Evolutionary conservation across 2,113 vertebrate species (phyloP), one percentile per base, ranked within the genome.

Genomic region (Anthoscopus minutus): DNA sequence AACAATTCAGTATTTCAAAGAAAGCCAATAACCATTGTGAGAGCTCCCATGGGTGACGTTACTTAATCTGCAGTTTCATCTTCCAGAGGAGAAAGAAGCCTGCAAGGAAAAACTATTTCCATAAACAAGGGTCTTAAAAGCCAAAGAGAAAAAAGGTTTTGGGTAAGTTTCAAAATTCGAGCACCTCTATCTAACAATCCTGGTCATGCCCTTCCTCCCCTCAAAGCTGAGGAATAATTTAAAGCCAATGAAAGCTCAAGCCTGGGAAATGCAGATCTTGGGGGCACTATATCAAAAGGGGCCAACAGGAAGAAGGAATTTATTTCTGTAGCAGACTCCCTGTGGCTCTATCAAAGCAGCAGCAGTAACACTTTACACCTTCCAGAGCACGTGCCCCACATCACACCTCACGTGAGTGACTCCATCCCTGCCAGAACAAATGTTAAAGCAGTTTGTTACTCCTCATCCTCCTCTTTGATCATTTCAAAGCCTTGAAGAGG

Each of bases 1-100:
- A 85, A 86, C 89, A 93, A 73, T 83, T 91, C 66, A 21, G 62
- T 79, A 82, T 81, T 95, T 93, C 90, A 93, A 66, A 92, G 54
- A 65, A 91, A 94, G 91, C 42, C 3, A 40, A 94, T 69, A 93
- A 78, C 77, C 74, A 82, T 65, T 74, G 53, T 2, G 3, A 82
- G 82, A 91, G 67, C 71, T 91, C 94, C 85, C 81, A 40, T 7
- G 40, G 71, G 83, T 62, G 85, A 79, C 33, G 0, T 91, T 76
- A 88, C 50, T 89, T 92, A 93, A 93, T 94, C 74, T 24, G 45
- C 45, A 94, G 56, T 65, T 92, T 87, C 78, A 71, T 88, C 72
- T 89, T 94, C 60, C 6, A 6, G 48, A 84, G 60, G 28, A 72
- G 86, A 88, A 81, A 80, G 30, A 28, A 65, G 37, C 50, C 78